Evolutionary conservation across 2,113 vertebrate species (phyloP).

Genomic region (Nothobranchius kuhntae): DNA sequence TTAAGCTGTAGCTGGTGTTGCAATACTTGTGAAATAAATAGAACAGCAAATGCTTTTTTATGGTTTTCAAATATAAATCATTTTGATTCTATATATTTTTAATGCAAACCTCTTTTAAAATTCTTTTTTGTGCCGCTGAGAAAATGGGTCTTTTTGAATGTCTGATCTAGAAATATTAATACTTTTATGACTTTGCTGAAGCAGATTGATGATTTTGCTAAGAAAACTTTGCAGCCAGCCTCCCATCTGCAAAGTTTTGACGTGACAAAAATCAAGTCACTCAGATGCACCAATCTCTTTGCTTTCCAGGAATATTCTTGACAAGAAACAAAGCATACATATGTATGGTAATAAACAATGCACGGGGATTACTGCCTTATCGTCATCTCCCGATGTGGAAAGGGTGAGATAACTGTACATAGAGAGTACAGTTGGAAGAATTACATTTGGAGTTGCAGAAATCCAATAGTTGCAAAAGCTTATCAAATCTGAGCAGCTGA

Average conservation of each 20-base stretch:
- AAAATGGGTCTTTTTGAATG: slow-evolving; percentile 13
- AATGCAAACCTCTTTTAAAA: not conserved
- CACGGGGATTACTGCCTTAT: slow-evolving; percentile 45
- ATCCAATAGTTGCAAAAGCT: slow-evolving; percentile 50
- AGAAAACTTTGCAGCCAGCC: slow-evolving; percentile 2
- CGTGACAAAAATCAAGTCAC: slow-evolving; percentile 61
- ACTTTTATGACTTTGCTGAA: slow-evolving; percentile 37
- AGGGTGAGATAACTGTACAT: slow-evolving; percentile 48
- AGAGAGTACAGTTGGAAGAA: slow-evolving; percentile 40
- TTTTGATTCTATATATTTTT: not conserved
- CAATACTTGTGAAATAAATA: slow-evolving; percentile 23
- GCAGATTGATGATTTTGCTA: slow-evolving; percentile 53
- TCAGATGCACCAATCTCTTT: slow-evolving; percentile 51
- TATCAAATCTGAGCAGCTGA: slow-evolving; percentile 54
- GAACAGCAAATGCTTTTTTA: slow-evolving; percentile 13
- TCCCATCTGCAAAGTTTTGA: slow-evolving; percentile 42
- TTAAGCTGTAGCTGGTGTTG: slow-evolving; percentile 18
- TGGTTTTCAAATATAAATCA: not conserved
- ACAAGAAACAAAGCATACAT: slow-evolving; percentile 46
- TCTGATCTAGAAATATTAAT: slow-evolving; percentile 50
- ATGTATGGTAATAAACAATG: slow-evolving; percentile 59
- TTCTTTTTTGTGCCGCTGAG: slow-evolving; percentile 25
- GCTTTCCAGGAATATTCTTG: slow-evolving; percentile 24
- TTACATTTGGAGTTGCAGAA: slow-evolving; percentile 31
- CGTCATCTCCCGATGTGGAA: slow-evolving; percentile 47